Evolutionary conservation across 2,888 invertebrate species (phyloP).

Genomic region (Tetragonula carbonaria): DNA sequence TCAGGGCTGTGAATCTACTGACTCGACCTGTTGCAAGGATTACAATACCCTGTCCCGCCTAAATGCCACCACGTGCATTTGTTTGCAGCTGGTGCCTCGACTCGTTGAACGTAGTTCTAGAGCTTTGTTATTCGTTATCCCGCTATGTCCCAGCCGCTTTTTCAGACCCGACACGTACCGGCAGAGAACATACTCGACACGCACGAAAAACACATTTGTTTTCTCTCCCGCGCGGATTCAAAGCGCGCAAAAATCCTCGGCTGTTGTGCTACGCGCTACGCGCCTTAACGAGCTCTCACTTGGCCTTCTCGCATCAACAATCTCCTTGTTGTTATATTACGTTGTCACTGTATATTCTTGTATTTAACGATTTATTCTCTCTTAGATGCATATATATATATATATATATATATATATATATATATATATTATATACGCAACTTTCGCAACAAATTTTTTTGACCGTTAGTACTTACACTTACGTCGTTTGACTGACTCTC

Average conservation of each 20-base stretch:
- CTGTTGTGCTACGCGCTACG: conserved; percentile 64
- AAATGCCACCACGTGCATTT: too few relatives aligned
- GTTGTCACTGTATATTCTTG: conserved; percentile 21
- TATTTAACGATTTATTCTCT: conserved; percentile 34
- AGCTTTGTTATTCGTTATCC: conserved; percentile 50
- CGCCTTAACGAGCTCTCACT: conserved; percentile 52
- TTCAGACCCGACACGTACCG: conserved; percentile 22
- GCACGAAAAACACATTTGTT: conserved; percentile 13
- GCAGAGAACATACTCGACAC: conserved; percentile 2
- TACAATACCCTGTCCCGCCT: too few relatives aligned
- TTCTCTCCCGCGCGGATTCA: conserved; percentile 19
- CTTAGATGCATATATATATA: conserved; percentile 15
- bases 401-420: too few relatives aligned
- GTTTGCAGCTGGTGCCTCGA: too few relatives aligned
- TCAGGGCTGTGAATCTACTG: too few relatives aligned
- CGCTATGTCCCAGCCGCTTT: conserved; percentile 46
- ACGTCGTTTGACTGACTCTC: neutral
- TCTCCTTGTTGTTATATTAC: conserved; percentile 14
- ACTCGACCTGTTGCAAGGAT: too few relatives aligned
- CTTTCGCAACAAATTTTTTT: conserved; percentile 10
- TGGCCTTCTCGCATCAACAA: conserved; percentile 60
- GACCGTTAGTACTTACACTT: neutral
- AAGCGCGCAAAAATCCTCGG: conserved; percentile 47
- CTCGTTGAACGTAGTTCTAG: neutral
- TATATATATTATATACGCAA: neutral